Conservation (phyloP, 2,888 invertebrate species). For the Drosophila aldrichi region DNA sequence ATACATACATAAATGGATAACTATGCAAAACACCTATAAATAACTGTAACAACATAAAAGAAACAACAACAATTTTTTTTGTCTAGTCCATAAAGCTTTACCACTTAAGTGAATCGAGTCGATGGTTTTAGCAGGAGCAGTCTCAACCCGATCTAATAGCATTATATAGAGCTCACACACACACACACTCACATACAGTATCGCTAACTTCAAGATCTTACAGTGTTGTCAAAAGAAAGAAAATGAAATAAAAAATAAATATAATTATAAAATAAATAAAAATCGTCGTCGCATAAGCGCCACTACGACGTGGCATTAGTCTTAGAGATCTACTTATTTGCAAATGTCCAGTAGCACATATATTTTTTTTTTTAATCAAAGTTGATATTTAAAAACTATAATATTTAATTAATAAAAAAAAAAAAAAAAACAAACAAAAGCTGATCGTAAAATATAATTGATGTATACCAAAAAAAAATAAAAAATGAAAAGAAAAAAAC, state of each 20-base stretch:
- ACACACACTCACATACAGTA: constrained; percentile 10
- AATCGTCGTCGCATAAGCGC: constrained; percentile 26
- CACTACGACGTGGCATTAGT: constrained; percentile 40
- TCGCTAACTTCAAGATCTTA: constrained; percentile 20
- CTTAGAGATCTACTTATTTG: constrained; percentile 42
- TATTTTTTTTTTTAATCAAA: constrained; percentile 39
- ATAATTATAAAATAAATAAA: not conserved
- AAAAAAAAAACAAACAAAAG: constrained; percentile 12
- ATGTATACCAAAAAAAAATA: constrained; percentile 58
- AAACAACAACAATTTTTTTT: constrained; percentile 49
- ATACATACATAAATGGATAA: constrained; percentile 30
- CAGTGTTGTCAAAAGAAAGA: constrained; percentile 21
- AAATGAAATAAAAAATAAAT: not conserved
- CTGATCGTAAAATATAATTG: constrained; percentile 59
- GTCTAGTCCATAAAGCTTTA: constrained; percentile 58
- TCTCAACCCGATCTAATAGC: constrained; percentile 7
- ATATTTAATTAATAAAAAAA: constrained; percentile 11
- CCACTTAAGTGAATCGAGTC: constrained; percentile 30
- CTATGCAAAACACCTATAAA: constrained; percentile 47
- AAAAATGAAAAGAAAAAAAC: constrained; percentile 18
- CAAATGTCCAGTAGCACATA: constrained; percentile 50
- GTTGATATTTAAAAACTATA: constrained; percentile 34
- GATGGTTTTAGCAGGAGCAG: not conserved
- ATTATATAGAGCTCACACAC: not conserved
- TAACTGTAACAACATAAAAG: constrained; percentile 50